Percentiles rank a stretch among this genome's conserved stretches.
Conservation (phyloP, 1,140 invertebrate genomes). For the Drosophila sp. region DNA sequence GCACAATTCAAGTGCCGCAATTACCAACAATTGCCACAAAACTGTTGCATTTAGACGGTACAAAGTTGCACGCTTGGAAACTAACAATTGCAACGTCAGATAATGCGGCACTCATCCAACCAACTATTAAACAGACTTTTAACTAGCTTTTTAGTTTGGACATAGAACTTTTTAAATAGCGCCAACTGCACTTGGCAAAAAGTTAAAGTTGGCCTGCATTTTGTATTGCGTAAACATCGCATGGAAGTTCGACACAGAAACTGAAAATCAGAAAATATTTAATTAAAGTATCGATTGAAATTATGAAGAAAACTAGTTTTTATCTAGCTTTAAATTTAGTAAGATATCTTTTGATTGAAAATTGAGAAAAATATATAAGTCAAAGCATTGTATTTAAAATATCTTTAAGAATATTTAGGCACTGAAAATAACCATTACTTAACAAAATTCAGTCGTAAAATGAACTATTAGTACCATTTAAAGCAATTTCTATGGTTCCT, state of each 20-base stretch:
- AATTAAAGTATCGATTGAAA: constrained; percentile 14
- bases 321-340: not conserved
- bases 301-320: not conserved
- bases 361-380: not conserved
- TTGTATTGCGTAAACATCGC: not conserved
- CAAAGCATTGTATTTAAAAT: too few species aligned
- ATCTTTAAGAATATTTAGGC: too few species aligned
- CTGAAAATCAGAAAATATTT: not conserved
- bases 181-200: constrained; percentile 31
- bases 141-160: constrained; percentile 40
- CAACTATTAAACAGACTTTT: constrained; percentile 32
- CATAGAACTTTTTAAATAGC: constrained; percentile 35
- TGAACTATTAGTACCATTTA: too few species aligned
- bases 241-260: not conserved
- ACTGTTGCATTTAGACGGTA: constrained; percentile 42
- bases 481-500: too few species aligned
- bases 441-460: too few species aligned
- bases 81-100: constrained; percentile 25
- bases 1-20: constrained; percentile 41
- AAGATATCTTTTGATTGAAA: too few species aligned
- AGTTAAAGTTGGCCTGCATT: constrained; percentile 28
- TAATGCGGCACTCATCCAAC: constrained; percentile 47
- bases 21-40: constrained; percentile 45
- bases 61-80: constrained; percentile 33
- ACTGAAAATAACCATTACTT: too few species aligned